A percentile compares a stretch with the other conserved stretches of the same genome.
Evolutionary conservation across 1,140 invertebrate genomes (phyloP).

Genomic region (Drosophila tsacasi): DNA sequence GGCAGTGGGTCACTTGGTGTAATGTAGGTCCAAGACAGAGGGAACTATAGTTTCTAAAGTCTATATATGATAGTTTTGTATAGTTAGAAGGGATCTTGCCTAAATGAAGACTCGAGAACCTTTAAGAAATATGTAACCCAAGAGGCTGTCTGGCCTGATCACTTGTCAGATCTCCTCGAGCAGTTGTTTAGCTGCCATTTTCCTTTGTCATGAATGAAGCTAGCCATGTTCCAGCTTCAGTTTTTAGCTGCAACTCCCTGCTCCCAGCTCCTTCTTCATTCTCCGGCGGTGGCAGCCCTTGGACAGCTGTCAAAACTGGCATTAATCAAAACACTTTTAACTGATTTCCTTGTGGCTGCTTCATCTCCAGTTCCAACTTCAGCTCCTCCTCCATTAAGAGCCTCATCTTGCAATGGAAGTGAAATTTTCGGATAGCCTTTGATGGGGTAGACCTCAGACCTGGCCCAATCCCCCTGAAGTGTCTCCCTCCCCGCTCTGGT

Average conservation of each 20-base stretch:
- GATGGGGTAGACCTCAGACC: slow-evolving; percentile 16
- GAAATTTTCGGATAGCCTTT: slow-evolving; percentile 30
- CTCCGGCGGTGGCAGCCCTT: slow-evolving; percentile 14
- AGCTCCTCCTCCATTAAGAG: background rate
- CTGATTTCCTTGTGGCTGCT: slow-evolving; percentile 40
- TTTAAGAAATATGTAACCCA: background rate
- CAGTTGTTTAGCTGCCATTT: slow-evolving; percentile 24
- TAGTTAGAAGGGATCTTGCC: too few species aligned
- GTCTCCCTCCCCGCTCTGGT: slow-evolving; percentile 6
- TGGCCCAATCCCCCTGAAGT: background rate
- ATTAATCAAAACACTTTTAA: slow-evolving; percentile 80
- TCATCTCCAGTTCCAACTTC: background rate
- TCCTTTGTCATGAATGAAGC: slow-evolving; percentile 2
- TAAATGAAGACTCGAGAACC: background rate
- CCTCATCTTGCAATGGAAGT: slow-evolving; percentile 21
- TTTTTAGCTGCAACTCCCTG: background rate
- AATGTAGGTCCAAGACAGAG: slow-evolving; percentile 12
- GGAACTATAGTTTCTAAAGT: background rate
- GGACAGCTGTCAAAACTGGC: slow-evolving; percentile 79
- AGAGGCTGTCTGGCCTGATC: background rate
- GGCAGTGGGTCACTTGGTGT: slow-evolving; percentile 10
- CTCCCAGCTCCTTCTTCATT: background rate
- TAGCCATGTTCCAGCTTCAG: background rate
- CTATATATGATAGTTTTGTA: too few species aligned
- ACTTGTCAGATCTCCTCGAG: background rate